These are phyloP conservation scores for Clarias gariepinus DNA, from an alignment of 2,113 vertebrate species.

Conservation along the genomic window DNA sequence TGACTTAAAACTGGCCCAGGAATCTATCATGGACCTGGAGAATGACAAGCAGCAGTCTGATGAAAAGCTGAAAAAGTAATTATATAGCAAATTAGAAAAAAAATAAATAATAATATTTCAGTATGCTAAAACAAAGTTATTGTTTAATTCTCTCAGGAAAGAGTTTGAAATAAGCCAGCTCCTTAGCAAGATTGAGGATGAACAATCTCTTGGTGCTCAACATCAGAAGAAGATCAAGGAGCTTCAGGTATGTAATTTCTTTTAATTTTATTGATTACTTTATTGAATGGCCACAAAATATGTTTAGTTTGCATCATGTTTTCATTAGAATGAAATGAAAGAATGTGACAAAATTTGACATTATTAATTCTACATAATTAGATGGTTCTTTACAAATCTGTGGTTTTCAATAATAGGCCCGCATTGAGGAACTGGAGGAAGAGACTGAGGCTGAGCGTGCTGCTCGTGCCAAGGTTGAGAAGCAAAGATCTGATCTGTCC, in stretches of 20 bases:
- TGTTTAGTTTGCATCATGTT: not conserved
- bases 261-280: not conserved
- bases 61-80: slow-evolving; percentile 63
- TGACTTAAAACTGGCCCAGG: slow-evolving; percentile 70
- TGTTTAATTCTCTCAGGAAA: slow-evolving; percentile 39
- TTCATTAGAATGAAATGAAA: not conserved
- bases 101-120: not conserved
- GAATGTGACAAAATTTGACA: too few relatives aligned
- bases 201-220: slow-evolving; percentile 55
- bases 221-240: slow-evolving; percentile 60
- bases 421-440: slow-evolving; percentile 59
- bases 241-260: slow-evolving; percentile 45
- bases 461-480: slow-evolving; percentile 60
- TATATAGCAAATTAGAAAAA: not conserved
- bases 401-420: slow-evolving; percentile 41
- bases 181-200: slow-evolving; percentile 57
- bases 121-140: not conserved
- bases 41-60: slow-evolving; percentile 61
- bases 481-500: slow-evolving; percentile 65
- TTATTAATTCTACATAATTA: not conserved
- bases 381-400: not conserved
- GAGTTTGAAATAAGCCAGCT: slow-evolving; percentile 57
- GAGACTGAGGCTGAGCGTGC: slow-evolving; percentile 65
- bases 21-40: slow-evolving; percentile 64
- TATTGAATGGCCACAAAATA: not conserved